Base-by-base conservation (phyloP, 2,797 vertebrate species). In the Lophura swinhoii region DNA sequence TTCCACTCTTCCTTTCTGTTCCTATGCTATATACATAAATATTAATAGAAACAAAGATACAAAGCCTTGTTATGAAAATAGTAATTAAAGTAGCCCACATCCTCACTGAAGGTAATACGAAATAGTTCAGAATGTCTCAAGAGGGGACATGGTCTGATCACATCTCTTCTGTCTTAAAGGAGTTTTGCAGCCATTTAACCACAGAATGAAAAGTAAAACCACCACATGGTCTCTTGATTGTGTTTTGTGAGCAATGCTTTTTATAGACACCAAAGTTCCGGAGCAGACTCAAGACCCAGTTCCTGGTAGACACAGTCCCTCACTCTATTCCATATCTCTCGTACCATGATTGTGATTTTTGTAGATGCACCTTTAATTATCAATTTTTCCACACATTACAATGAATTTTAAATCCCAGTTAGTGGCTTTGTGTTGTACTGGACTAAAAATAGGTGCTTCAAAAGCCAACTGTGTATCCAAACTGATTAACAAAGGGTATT, bases 231-330 rank as follows among this genome's bases (percentile, higher is more conserved):
- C 26, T 90, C 18, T 69, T 62, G 46, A 8, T 68, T 76, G 60
- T 86, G 55, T 80, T 84, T 93, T 53, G 39, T 26, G 20, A 71
- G 15, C 39, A 24, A 9, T 24, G 35, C 28, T 53, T 79, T 20
- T 53, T 44, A 14, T 16, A 82, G 77, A 53, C 22, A n/a, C 39
- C 31, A 60, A 68, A 66, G 76, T 77, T 62, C 31, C 51, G 58
- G 14, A 71, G 28, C 33, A 58, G 15, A 10, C 84, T 87, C 33
- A 37, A 82, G 78, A 55, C 5, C 0, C 2, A 15, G 17, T 75
- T 73, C 76, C 66, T 49, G 0, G 0, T n/a, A 46, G 73, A 51
- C 8, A 2, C 0, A 3, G 15, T 31, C 15, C 24, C 22, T 59
- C 35, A 10, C 12, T 70, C 84, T 51, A 24, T 14, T 73, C 59